Evolutionary conservation across 2,797 vertebrate species (phyloP), one percentile per base, ranked within the genome.

Genomic region (Diplodus puntazzo): DNA sequence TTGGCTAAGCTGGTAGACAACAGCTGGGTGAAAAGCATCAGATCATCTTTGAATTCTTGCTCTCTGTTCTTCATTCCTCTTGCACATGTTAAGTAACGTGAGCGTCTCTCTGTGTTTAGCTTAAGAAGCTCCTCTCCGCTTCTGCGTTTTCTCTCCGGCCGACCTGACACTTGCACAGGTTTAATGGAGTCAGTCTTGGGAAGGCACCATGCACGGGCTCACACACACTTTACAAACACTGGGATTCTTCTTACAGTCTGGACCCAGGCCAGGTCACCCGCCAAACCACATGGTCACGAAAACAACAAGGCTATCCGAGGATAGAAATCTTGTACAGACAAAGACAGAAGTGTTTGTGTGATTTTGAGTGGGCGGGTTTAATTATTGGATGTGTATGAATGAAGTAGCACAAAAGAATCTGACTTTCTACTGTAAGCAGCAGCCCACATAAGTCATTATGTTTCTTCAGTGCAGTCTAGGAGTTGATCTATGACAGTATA

Each of bases 241-340:
- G 72, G 53, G 82, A 48, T 82, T 85, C 75, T 90, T 89, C 88
- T 92, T 87, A 84, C 87, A 84, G 87, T 86, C 79, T 89, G 93
- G 90, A 68, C 74, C 27, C 12, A 0, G 4, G 79, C 92, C 92
- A 92, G 88, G 87, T 92, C 91, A 91, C 78, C 84, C 80, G 55
- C 85, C 58, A 81, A 86, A 92, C 91, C 93, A 91, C 92, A 92
- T 91, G 90, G 89, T 90, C 89, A 82, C 80, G 80, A 90, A 81
- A 91, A 92, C 89, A 90, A 89, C 73, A 82, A 90, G 87, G 69
- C 88, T 75, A 73, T 87, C 84, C 82, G 79, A 70, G 87, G 84
- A 89, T 75, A 70, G 80, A 92, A 85, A 84, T 86, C 60, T 85
- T 57, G 42, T 34, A 23, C 71, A 48, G 78, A 92, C 86, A 92